Evolutionary conservation across 2,797 vertebrate genomes (phyloP), one percentile per base, ranked within the genome.

Genomic region (Enteromius unitaeniatus): DNA sequence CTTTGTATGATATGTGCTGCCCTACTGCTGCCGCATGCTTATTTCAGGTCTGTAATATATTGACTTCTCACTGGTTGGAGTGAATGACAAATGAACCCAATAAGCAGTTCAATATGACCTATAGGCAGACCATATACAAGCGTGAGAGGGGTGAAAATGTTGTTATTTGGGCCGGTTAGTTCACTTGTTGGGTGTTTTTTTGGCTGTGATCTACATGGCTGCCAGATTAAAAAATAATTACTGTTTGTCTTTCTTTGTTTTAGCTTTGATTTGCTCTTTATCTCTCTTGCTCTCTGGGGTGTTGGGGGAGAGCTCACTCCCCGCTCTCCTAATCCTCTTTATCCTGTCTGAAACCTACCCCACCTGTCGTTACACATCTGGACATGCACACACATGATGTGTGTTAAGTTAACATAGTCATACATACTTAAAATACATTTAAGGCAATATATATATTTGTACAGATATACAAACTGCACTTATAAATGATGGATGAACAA

Each of bases 321-420:
- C 23, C 17, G 0, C 47, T 60, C 14, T 58, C 28, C 37, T 86
- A 88, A 86, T 85, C 83, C 73, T 31, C 86, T 89, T 87, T 85
- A 87, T 86, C 23, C 81, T 84, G 83, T 84, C 84, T 86, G 80
- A 87, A 82, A 85, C 80, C 85, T 73, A 64, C 75, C 84, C 62
- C 80, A 85, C 78, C 86, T 89, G 83, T 85, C 64, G 45, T 77
- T 60, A 81, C 83, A 84, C 88, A 87, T 85, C 80, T 87, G 81
- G 81, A 69, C 64, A 81, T 65, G 68, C 68, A 79, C 26, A 55
- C 7, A 49, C 28, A 70, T 26, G 23, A 13, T 26, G n/a, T 60
- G 55, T 13, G 55, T 60, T 60, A 60, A 26, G 23, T 60, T 60
- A 60, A 60, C 49, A 83, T 26, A 51, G 10, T n/a, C 60, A 75